Evolutionary conservation across 2,113 vertebrate species (phyloP).

Genomic region (Heterocephalus glaber): DNA sequence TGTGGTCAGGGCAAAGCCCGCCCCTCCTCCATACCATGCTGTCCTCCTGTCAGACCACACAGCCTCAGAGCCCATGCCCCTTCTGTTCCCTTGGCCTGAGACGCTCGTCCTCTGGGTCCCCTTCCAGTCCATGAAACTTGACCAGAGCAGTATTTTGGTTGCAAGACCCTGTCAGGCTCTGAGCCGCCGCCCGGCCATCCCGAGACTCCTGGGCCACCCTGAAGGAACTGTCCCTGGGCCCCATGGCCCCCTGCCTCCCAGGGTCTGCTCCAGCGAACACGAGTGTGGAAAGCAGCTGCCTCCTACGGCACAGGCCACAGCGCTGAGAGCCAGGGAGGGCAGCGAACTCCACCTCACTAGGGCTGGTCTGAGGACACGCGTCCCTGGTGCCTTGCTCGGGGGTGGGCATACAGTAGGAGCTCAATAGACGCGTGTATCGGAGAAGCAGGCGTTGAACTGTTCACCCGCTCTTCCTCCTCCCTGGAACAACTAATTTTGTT

Average conservation of each 20-base stretch:
- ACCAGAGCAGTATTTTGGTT: not conserved
- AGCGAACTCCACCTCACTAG: not conserved
- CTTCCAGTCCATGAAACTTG: not conserved
- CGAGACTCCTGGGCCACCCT: fast-evolving
- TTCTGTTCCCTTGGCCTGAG: not conserved
- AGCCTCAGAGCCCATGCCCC: fast-evolving
- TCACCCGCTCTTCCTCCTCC: not conserved
- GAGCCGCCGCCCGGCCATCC: fast-evolving
- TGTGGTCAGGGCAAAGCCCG: not conserved
- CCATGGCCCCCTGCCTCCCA: fast-evolving
- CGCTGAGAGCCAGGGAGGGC: not conserved
- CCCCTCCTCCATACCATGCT: fast-evolving
- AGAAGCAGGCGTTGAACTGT: too few species aligned
- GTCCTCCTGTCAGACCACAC: not conserved
- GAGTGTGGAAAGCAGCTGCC: not conserved
- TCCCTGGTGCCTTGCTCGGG: not conserved
- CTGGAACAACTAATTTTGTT: fast-evolving
- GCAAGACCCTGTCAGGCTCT: too few species aligned
- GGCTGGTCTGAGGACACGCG: not conserved
- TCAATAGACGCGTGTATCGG: not conserved
- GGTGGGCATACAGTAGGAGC: not conserved
- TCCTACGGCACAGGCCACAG: fast-evolving
- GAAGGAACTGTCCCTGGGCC: not conserved
- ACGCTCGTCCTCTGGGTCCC: too few species aligned
- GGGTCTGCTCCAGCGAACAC: not conserved